Evolutionary conservation across 2,113 vertebrate species (phyloP).

Genomic region (Calypte anna): DNA sequence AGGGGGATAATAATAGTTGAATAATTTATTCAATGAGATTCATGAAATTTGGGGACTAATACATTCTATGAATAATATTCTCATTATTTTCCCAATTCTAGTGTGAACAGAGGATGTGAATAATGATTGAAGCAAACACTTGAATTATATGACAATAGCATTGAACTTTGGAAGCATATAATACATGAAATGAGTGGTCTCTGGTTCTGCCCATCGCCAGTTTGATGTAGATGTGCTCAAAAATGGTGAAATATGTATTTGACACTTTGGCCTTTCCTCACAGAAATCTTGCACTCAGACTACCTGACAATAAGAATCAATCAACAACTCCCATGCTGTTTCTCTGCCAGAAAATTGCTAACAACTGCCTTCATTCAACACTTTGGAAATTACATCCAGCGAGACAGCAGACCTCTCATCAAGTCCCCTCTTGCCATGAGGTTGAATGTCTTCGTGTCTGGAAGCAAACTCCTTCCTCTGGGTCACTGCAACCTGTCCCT

Average conservation of each 20-base stretch:
- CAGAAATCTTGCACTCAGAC: not conserved
- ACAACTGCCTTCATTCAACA: conserved; percentile 16
- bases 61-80: conserved; percentile 64
- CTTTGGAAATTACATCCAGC: not conserved
- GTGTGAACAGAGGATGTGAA: conserved; percentile 35
- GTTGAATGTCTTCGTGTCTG: not conserved
- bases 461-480: not conserved
- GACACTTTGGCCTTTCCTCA: conserved; percentile 34
- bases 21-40: conserved; percentile 60
- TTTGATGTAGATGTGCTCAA: conserved; percentile 1
- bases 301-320: conserved; percentile 45
- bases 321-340: not conserved
- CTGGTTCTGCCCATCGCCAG: not conserved
- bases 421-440: not conserved
- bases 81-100: conserved; percentile 42
- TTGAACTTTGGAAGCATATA: conserved; percentile 5
- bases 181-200: not conserved
- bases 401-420: not conserved
- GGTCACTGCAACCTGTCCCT: not conserved
- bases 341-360: conserved; percentile 28
- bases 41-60: conserved; percentile 42
- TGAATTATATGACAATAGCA: conserved; percentile 19
- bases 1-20: not conserved
- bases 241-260: conserved; percentile 21
- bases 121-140: conserved; percentile 48